phyloP scores from a whole-genome alignment of 2,113 vertebrate genomes.

The Burhinus bistriatus region DNA sequence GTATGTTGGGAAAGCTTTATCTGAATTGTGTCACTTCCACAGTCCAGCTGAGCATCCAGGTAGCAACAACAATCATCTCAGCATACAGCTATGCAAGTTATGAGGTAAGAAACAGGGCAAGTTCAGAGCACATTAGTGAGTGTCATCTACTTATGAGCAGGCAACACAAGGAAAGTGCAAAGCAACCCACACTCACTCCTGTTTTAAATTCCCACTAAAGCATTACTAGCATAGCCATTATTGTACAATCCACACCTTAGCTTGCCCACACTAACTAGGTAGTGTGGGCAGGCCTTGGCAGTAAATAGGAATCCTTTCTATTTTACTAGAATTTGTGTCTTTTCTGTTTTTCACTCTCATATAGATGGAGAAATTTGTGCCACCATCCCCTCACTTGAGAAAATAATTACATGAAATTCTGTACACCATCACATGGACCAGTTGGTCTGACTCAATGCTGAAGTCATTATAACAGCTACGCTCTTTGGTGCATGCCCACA shows the following conservation, averaged over 20 bases:
- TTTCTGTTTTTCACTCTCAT: neutral
- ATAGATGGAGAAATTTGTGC: neutral
- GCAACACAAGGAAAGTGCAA: neutral
- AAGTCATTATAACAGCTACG: neutral
- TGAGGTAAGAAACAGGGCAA: neutral
- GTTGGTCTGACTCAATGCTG: neutral
- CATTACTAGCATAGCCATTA: neutral
- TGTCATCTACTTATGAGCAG: neutral
- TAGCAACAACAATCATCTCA: neutral
- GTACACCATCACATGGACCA: neutral
- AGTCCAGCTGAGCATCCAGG: neutral
- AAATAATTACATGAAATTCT: neutral
- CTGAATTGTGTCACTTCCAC: neutral
- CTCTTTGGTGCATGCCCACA: neutral
- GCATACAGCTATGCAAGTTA: neutral
- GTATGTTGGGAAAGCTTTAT: neutral
- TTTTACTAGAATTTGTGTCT: neutral
- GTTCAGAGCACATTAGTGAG: neutral
- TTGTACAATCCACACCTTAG: neutral
- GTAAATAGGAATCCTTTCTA: neutral
- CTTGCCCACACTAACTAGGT: neutral
- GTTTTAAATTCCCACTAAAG: neutral
- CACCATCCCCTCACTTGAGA: neutral
- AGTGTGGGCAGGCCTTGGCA: neutral
- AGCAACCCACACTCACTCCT: neutral